These are phyloP conservation scores for Hipposideros armiger DNA, from an alignment of 2,113 vertebrate genomes.

Conservation along the genomic window DNA sequence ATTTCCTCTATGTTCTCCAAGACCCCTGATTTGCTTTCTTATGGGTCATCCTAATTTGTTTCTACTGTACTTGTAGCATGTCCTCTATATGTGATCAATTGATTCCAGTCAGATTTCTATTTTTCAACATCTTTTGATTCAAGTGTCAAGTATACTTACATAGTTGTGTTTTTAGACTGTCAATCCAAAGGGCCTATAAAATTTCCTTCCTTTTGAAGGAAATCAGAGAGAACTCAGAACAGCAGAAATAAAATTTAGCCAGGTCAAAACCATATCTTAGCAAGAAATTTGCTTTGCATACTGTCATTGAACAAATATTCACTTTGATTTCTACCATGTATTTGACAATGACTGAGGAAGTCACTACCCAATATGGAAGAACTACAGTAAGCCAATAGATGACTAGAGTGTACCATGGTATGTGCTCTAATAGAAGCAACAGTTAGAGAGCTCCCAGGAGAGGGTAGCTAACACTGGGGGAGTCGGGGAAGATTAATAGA, in stretches of 20 bases:
- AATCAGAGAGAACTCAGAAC: neutral
- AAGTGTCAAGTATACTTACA: neutral
- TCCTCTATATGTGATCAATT: neutral
- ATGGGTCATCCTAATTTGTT: neutral
- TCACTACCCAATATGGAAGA: neutral
- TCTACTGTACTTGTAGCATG: neutral
- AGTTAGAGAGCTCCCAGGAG: neutral
- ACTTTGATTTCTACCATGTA: neutral
- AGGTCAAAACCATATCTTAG: neutral
- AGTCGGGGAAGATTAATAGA: neutral
- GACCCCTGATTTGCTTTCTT: neutral
- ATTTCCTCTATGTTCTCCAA: neutral
- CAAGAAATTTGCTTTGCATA: constrained; percentile 34
- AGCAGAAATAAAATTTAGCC: constrained; percentile 5
- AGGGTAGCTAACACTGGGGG: neutral
- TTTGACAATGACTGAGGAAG: neutral
- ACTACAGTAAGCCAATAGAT: neutral
- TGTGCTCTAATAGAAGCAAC: neutral
- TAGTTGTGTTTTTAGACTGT: constrained; percentile 1
- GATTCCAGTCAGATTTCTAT: neutral
- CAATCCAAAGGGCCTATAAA: neutral
- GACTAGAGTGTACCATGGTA: neutral
- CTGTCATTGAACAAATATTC: neutral
- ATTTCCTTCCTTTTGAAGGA: neutral
- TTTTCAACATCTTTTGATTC: constrained; percentile 22